Conservation (phyloP, 2,113 vertebrate genomes). For the Ictalurus punctatus region DNA sequence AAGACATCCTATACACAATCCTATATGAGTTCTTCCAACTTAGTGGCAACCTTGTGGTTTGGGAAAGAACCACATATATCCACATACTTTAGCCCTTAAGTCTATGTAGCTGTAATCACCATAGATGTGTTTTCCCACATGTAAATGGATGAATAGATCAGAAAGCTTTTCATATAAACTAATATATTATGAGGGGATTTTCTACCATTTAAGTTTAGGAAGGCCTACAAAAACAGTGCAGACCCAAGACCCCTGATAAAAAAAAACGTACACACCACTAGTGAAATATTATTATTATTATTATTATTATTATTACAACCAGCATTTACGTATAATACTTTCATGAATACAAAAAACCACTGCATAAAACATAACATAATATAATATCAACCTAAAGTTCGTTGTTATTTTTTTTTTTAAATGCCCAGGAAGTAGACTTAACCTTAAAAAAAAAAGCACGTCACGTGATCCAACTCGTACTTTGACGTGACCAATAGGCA, state of each 20-base stretch:
- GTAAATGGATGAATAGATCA: neutral
- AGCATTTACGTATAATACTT: neutral
- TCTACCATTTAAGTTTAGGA: neutral
- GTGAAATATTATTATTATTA: neutral
- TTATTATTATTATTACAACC: neutral
- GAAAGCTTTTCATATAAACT: neutral
- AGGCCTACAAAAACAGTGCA: neutral
- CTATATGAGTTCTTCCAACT: neutral
- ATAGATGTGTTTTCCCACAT: neutral
- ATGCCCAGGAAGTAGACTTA: slow-evolving; percentile 5
- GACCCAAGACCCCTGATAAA: neutral
- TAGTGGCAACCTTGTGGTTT: neutral
- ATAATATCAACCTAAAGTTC: neutral
- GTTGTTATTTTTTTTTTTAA: neutral
- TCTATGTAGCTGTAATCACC: neutral
- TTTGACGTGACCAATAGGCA: slow-evolving; percentile 36
- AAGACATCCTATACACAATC: neutral
- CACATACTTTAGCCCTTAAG: neutral
- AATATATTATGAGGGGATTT: neutral
- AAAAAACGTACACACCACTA: neutral
- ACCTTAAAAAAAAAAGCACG: no score
- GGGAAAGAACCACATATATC: neutral
- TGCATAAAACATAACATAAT: neutral
- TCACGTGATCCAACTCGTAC: neutral
- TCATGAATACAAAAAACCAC: neutral